A percentile compares a stretch with the other conserved stretches of the same genome.
Conservation (phyloP, 2,113 vertebrate species). For the Falcunculus frontatus region DNA sequence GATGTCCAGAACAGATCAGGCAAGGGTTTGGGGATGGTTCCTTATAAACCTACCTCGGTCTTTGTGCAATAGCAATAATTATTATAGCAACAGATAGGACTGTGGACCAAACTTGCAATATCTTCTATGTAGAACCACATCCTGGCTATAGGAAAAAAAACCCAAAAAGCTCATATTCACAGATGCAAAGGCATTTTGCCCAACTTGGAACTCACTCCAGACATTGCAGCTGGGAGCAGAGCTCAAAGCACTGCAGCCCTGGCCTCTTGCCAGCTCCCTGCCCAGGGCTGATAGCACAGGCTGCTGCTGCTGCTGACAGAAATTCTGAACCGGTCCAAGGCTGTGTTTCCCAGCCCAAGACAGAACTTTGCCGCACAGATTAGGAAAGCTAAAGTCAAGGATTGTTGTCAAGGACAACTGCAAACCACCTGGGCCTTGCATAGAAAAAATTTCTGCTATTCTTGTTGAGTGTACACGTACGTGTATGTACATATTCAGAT, state of each 20-base stretch:
- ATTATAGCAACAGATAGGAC: not conserved
- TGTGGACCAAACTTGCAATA: not conserved
- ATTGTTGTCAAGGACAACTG: not conserved
- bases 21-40: not conserved
- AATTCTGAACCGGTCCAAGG: not conserved
- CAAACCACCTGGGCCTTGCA: not conserved
- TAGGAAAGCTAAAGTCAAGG: not conserved
- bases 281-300: not conserved
- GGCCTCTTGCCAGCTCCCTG: not conserved
- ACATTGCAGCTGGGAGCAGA: not conserved
- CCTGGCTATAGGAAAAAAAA: not conserved
- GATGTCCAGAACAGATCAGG: not conserved
- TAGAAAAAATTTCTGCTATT: not conserved
- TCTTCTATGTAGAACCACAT: not conserved
- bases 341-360: not conserved
- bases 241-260: not conserved
- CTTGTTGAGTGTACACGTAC: not conserved
- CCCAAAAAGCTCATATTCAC: not conserved
- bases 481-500: accelerated
- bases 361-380: not conserved
- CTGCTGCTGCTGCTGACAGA: not conserved
- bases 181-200: not conserved
- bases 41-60: not conserved
- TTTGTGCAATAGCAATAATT: not conserved
- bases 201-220: not conserved